These are phyloP conservation scores for Montifringilla adamsi DNA, from an alignment of 2,113 vertebrate species.

Conservation along the genomic window DNA sequence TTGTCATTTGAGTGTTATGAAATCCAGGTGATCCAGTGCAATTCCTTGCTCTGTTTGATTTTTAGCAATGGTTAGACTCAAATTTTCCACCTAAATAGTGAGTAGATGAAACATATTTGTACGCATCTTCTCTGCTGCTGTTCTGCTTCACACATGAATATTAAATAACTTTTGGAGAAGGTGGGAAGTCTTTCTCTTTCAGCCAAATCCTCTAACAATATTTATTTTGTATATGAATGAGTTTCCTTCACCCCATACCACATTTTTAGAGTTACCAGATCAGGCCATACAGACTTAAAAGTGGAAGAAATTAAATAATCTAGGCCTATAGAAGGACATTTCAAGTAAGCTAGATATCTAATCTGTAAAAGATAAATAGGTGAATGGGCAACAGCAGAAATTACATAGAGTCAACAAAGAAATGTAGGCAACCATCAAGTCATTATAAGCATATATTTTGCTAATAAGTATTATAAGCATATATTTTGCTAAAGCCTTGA, in stretches of 20 bases:
- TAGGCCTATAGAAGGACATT: neutral
- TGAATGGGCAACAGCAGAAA: neutral
- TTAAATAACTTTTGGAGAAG: neutral
- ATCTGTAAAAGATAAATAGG: neutral
- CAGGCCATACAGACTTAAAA: neutral
- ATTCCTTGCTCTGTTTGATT: neutral
- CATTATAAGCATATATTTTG: neutral
- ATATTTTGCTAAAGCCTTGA: neutral
- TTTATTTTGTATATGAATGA: neutral
- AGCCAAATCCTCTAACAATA: neutral
- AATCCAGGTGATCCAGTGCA: neutral
- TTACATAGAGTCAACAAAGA: neutral
- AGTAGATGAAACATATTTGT: neutral
- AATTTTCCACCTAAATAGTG: neutral
- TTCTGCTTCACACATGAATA: neutral
- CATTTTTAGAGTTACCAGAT: neutral
- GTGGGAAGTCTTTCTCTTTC: neutral
- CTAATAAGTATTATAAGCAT: no score
- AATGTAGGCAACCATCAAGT: neutral
- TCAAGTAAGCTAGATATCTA: neutral
- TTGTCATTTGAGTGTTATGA: neutral
- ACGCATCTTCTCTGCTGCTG: neutral
- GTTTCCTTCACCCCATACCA: fast-evolving
- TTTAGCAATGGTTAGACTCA: neutral
- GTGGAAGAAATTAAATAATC: neutral